Evolutionary conservation across 2,888 invertebrate genomes (phyloP), one percentile per base, ranked within the genome.

Genomic region (Cosmopolites sordidus): DNA sequence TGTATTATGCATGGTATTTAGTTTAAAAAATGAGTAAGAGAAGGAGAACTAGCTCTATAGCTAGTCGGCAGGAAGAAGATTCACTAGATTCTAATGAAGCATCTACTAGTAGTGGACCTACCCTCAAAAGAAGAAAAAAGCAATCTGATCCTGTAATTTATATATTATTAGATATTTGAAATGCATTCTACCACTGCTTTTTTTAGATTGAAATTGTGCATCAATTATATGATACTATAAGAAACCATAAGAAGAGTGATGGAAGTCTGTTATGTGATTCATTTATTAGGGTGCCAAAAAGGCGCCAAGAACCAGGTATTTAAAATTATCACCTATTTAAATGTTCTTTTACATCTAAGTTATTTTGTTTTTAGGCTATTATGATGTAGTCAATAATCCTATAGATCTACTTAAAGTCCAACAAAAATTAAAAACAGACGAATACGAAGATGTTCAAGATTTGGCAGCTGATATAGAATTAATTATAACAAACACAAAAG

Each of bases 351-450:
- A 16, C 11, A 9, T 27, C 6, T 27, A 27, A 27, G 27, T 6
- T 27, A 11, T 43, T 1, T 12, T 17, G 4, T 51, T 47, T 44
- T 51, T 91, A 1, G 86, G 87, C 49, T 92, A 93, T 69, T 92
- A 92, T 73, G 92, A 92, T 76, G 90, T 93, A 30, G 93, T 99
- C 1, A 82, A 85, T 5, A 92, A 92, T 69, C 98, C 98, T 1
- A 98, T 99, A 69, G 98, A 99, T 74, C 79, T 99, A 67, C 75
- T 96, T 38, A 85, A 90, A 74, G 93, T 99, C 2, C 96, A 97
- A 73, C 96, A 96, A 69, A 98, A 97, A 73, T 76, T 98, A 8
- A 96, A 95, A 81, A 95, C 92, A 0, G 97, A 98, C 64, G 95
- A 96, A 48, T 99, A 99, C 73, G 89, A 90, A 62, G 93, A 94